Percentiles rank a stretch among this genome's conserved stretches.
These are phyloP conservation scores for Anas platyrhynchos DNA, from an alignment of 2,113 vertebrate species.

Conservation along the genomic window DNA sequence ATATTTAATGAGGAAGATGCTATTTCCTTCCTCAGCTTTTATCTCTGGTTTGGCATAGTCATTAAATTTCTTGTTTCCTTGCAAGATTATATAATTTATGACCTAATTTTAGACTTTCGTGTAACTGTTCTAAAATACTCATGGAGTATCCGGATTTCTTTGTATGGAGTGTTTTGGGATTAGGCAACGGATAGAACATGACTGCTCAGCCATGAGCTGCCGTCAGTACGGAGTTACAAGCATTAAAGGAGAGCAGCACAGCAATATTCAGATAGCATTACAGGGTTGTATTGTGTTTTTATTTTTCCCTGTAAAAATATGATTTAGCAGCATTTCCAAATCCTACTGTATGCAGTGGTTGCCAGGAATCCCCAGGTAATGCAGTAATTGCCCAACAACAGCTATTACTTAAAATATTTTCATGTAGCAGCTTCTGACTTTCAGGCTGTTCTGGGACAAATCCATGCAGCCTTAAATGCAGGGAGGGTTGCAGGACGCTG, in stretches of 20 bases:
- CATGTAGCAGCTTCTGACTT: not conserved
- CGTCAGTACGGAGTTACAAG: not conserved
- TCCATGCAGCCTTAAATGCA: not conserved
- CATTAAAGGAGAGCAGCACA: not conserved
- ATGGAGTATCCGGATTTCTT: not conserved
- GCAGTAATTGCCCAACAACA: not conserved
- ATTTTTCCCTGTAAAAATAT: not conserved
- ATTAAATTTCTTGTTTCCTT: constrained; percentile 67
- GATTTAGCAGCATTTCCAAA: not conserved
- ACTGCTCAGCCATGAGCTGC: not conserved
- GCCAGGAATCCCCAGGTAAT: constrained; percentile 25
- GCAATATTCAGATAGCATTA: not conserved
- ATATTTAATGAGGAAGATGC: constrained; percentile 71
- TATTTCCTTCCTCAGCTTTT: constrained; percentile 67
- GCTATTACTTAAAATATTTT: not conserved
- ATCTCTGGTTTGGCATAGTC: constrained; percentile 65
- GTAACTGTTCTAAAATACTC: not conserved
- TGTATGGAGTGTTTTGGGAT: accelerated
- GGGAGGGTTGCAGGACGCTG: not conserved
- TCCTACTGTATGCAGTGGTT: accelerated
- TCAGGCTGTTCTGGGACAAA: not conserved
- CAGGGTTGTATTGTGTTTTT: not conserved
- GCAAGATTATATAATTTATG: constrained; percentile 70
- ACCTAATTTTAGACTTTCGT: constrained; percentile 62
- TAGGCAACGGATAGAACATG: not conserved